Evolutionary conservation across 2,797 vertebrate species (phyloP).

Genomic region (Sebastes itinus): DNA sequence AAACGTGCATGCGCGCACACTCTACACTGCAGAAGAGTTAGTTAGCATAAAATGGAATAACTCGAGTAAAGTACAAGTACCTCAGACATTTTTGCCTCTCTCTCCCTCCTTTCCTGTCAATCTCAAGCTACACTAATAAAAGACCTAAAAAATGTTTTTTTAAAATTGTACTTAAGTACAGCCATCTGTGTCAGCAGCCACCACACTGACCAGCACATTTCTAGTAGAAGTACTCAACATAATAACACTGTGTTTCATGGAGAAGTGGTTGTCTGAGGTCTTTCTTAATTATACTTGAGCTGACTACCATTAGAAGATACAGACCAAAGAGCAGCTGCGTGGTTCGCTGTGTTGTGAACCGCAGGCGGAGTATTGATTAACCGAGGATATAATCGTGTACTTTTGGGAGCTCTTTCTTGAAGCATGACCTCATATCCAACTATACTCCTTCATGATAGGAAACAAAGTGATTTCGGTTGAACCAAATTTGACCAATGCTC

Average conservation of each 20-base stretch:
- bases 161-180: too few relatives aligned
- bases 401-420: conserved; percentile 18
- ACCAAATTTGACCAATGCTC: not conserved
- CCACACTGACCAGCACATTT: too few relatives aligned
- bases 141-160: too few relatives aligned
- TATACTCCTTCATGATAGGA: not conserved
- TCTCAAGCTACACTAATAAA: too few relatives aligned
- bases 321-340: not conserved
- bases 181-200: too few relatives aligned
- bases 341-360: conserved; percentile 6
- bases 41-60: too few relatives aligned
- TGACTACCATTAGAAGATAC: not conserved
- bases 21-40: too few relatives aligned
- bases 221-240: not conserved
- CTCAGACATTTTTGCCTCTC: too few relatives aligned
- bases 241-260: not conserved
- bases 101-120: not conserved
- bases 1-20: too few relatives aligned
- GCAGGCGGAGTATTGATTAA: conserved; percentile 34
- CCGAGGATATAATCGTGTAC: conserved; percentile 23
- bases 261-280: not conserved
- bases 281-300: conserved; percentile 10
- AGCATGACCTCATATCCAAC: conserved; percentile 34
- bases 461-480: not conserved
- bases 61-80: too few relatives aligned